phyloP scores from a whole-genome alignment of 2,888 invertebrate genomes.

The Autographa gamma region DNA sequence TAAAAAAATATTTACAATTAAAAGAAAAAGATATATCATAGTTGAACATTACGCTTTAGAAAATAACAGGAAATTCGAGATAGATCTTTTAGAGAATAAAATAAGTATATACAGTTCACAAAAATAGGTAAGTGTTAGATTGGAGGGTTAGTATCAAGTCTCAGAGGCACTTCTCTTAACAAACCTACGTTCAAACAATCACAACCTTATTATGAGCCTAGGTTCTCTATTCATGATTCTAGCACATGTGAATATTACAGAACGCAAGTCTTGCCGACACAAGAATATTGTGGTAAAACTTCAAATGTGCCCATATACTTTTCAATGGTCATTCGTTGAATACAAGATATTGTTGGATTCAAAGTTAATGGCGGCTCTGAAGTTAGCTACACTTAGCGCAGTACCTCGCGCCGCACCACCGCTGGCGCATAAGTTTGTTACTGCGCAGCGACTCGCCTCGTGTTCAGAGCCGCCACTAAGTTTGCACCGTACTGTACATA shows the following conservation, averaged over 20 bases:
- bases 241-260: constrained; percentile 45
- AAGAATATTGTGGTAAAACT: neutral
- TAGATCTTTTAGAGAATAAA: constrained; percentile 3
- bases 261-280: neutral
- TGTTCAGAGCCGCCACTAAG: no score
- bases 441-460: no score
- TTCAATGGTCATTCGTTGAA: constrained; percentile 44
- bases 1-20: constrained; percentile 35
- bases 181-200: constrained; percentile 77
- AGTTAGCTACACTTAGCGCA: no score
- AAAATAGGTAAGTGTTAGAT: constrained; percentile 11
- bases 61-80: neutral
- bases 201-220: constrained; percentile 85
- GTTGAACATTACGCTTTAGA: neutral
- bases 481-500: constrained; percentile 30
- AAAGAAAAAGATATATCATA: constrained; percentile 11
- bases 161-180: constrained; percentile 79
- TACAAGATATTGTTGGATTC: constrained; percentile 20
- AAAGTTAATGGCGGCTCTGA: no score
- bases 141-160: constrained; percentile 48
- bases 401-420: no score
- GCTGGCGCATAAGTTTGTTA: no score
- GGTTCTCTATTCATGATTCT: constrained; percentile 56
- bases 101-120: neutral
- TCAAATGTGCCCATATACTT: constrained; percentile 39